Evolutionary conservation across 2,888 invertebrate species (phyloP).

Genomic region (Sarcophaga variegata): DNA sequence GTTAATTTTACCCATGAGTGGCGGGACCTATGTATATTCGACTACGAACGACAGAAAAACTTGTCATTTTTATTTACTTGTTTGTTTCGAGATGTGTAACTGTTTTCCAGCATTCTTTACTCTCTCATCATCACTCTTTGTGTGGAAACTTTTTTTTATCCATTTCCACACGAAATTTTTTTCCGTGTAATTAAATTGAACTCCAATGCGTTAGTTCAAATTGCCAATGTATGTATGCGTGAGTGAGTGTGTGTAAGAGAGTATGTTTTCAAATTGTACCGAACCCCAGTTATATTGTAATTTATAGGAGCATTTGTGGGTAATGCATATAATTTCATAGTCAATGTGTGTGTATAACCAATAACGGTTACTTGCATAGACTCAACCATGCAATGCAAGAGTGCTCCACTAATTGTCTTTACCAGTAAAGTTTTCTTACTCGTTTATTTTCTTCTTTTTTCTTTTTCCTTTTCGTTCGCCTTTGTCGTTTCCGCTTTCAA

Average conservation of each 20-base stretch:
- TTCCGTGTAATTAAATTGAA: slow-evolving; percentile 46
- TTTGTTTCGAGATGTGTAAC: too few species aligned
- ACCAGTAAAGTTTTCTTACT: slow-evolving; percentile 5
- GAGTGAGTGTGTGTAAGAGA: background rate
- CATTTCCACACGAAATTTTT: background rate
- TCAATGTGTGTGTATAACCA: background rate
- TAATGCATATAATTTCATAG: background rate
- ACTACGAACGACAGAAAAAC: too few species aligned
- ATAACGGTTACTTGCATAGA: slow-evolving; percentile 34
- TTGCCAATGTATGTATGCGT: background rate
- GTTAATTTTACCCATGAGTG: too few species aligned
- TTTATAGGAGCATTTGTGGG: slow-evolving; percentile 16
- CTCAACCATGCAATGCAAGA: slow-evolving; percentile 28
- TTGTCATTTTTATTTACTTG: too few species aligned
- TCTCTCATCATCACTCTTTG: background rate
- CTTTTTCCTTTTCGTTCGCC: background rate
- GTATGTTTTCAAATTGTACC: background rate
- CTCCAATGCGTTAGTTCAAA: slow-evolving; percentile 28
- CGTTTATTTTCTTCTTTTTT: background rate
- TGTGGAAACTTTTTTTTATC: background rate
- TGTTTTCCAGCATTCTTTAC: too few species aligned
- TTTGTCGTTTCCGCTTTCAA: background rate
- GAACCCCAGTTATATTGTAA: background rate
- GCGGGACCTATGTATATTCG: too few species aligned
- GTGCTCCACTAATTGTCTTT: slow-evolving; percentile 50